Percentiles rank a stretch among this genome's conserved stretches.
phyloP scores from a whole-genome alignment of 2,888 invertebrate genomes.

The Creontiades dilutus region DNA sequence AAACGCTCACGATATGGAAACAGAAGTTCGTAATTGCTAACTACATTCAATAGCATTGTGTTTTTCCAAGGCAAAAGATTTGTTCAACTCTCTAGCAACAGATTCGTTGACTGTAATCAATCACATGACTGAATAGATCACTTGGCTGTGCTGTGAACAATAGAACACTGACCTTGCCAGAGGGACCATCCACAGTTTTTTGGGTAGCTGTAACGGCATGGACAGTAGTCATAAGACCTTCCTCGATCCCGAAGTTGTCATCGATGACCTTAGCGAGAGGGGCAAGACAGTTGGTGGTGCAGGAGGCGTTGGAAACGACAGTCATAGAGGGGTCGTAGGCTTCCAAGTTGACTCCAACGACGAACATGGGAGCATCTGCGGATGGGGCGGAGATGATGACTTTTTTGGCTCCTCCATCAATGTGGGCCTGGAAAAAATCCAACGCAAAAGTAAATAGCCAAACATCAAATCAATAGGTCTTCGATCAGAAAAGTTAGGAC shows the following conservation, averaged over 20 bases:
- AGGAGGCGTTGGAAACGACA: slow-evolving; percentile 96
- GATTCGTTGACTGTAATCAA: no score
- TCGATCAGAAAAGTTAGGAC: no score
- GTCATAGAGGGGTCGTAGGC: slow-evolving; percentile 88
- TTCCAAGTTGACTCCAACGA: slow-evolving; percentile 96
- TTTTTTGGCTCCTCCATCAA: slow-evolving; percentile 95
- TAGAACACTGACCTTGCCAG: slow-evolving; percentile 81
- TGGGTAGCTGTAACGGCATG: slow-evolving; percentile 98
- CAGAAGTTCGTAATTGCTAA: no score
- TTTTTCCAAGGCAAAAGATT: no score
- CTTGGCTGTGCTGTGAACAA: no score
- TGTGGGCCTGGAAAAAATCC: slow-evolving; percentile 82
- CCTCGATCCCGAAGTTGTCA: slow-evolving; percentile 96
- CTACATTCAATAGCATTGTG: no score
- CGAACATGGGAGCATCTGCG: slow-evolving; percentile 99
- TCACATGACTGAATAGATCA: no score
- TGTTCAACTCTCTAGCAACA: no score
- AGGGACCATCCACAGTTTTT: slow-evolving; percentile 98
- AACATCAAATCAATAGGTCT: no score
- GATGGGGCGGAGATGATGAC: slow-evolving; percentile 99
- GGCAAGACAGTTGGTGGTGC: slow-evolving; percentile 99
- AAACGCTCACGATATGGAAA: no score
- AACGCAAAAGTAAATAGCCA: no score
- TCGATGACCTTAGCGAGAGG: slow-evolving; percentile 98
- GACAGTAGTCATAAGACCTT: slow-evolving; percentile 98